A percentile compares a stretch with the other conserved stretches of the same genome.
Conservation (phyloP, 92 coral and sea anemone genomes). For the Porites cylindrica region DNA sequence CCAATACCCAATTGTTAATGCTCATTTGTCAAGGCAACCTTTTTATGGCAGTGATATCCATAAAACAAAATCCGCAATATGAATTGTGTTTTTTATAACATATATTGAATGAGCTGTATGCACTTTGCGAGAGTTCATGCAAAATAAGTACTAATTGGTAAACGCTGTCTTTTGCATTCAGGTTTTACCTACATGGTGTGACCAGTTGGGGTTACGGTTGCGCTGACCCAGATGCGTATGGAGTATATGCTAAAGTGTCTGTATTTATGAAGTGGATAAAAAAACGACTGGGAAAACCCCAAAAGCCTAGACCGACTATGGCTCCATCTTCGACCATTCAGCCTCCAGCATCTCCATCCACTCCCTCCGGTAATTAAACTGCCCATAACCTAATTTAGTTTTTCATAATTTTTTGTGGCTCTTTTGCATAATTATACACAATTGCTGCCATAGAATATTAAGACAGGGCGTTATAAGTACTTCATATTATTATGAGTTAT, state of each 20-base stretch:
- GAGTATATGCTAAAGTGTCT: conserved; percentile 63
- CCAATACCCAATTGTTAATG: no score
- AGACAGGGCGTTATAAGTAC: no score
- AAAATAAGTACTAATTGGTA: background rate
- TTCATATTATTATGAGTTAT: no score
- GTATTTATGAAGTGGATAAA: conserved; percentile 34
- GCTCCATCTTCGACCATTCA: conserved; percentile 2
- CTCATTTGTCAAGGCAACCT: no score
- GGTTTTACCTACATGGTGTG: conserved; percentile 63
- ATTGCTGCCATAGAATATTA: no score
- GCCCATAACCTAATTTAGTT: background rate
- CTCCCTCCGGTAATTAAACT: conserved; percentile 13
- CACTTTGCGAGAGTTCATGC: no score
- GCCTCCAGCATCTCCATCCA: conserved; percentile 5
- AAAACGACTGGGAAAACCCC: conserved; percentile 31
- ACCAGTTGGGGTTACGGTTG: conserved; percentile 62
- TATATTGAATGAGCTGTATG: no score
- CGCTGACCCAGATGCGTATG: conserved; percentile 39
- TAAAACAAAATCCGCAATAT: no score
- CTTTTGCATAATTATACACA: no score
- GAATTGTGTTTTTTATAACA: no score
- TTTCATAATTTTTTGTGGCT: no score
- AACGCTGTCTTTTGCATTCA: background rate
- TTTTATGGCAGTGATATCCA: no score
- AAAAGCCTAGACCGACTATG: background rate